phyloP scores from a whole-genome alignment of 2,888 invertebrate species.

The Xylota sylvarum region DNA sequence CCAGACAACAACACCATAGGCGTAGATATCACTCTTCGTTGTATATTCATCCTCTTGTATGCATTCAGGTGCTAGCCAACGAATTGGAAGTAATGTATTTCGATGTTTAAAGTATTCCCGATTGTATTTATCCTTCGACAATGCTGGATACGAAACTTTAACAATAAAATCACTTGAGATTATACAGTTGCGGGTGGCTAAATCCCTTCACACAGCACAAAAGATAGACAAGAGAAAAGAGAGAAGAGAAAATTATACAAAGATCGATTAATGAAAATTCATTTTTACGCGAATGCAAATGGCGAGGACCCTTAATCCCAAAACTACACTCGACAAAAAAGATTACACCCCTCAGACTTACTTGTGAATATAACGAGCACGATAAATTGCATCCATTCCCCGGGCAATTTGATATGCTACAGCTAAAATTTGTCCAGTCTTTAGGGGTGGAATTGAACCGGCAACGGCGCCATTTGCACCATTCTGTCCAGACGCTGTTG shows the following conservation, averaged over 20 bases:
- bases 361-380: constrained; percentile 93
- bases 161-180: constrained; percentile 92
- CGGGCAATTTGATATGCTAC: constrained; percentile 91
- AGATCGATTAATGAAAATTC: constrained; percentile 49
- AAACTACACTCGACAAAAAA: constrained; percentile 33
- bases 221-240: not conserved
- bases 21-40: constrained; percentile 96
- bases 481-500: constrained; percentile 77
- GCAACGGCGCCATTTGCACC: constrained; percentile 63
- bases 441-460: constrained; percentile 87
- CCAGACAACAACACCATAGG: constrained; percentile 95
- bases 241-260: constrained; percentile 21
- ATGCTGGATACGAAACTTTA: constrained; percentile 92
- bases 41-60: constrained; percentile 96
- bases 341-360: constrained; percentile 79
- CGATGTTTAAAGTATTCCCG: constrained; percentile 95
- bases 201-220: constrained; percentile 87
- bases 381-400: constrained; percentile 92
- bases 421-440: constrained; percentile 88
- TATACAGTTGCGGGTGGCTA: constrained; percentile 96
- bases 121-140: constrained; percentile 93
- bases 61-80: constrained; percentile 96
- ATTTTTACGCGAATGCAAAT: constrained; percentile 37
- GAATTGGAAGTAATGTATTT: constrained; percentile 93
- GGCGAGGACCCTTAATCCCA: constrained; percentile 37